Conservation (phyloP, 2,888 invertebrate species). For the Thelaira solivaga region DNA sequence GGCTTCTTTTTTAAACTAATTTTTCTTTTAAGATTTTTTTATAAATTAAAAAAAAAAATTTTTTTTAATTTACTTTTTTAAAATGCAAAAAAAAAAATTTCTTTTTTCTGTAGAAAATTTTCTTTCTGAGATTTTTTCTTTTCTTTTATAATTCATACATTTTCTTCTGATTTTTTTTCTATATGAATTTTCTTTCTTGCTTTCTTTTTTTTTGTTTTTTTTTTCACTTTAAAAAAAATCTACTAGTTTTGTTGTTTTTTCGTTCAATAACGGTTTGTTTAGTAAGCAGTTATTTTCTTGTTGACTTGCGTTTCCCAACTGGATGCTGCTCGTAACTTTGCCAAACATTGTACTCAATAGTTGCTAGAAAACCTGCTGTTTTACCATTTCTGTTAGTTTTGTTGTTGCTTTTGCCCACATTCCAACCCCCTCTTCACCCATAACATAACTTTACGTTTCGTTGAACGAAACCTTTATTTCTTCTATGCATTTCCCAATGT, state of each 20-base stretch:
- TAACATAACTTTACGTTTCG: conserved; percentile 52
- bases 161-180: conserved; percentile 23
- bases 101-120: not conserved
- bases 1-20: conserved; percentile 5
- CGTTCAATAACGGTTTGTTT: conserved; percentile 40
- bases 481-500: conserved; percentile 5
- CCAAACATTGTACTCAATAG: conserved; percentile 55
- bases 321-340: conserved; percentile 71
- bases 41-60: not conserved
- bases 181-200: not conserved
- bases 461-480: conserved; percentile 25
- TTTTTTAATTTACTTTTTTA: conserved; percentile 1
- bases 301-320: conserved; percentile 73
- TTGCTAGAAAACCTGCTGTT: conserved; percentile 33
- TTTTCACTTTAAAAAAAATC: conserved; percentile 37
- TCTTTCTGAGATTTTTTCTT: conserved; percentile 3
- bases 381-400: not conserved
- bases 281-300: conserved; percentile 53
- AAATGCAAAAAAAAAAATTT: not conserved
- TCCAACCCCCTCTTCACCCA: conserved; percentile 22
- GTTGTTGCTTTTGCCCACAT: not conserved
- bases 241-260: conserved; percentile 37
- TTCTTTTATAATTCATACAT: conserved; percentile 20
- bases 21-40: conserved; percentile 6
- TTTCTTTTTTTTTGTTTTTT: not conserved